Evolutionary conservation across 2,113 vertebrate genomes (phyloP).

Genomic region (Ammodytes dubius): DNA sequence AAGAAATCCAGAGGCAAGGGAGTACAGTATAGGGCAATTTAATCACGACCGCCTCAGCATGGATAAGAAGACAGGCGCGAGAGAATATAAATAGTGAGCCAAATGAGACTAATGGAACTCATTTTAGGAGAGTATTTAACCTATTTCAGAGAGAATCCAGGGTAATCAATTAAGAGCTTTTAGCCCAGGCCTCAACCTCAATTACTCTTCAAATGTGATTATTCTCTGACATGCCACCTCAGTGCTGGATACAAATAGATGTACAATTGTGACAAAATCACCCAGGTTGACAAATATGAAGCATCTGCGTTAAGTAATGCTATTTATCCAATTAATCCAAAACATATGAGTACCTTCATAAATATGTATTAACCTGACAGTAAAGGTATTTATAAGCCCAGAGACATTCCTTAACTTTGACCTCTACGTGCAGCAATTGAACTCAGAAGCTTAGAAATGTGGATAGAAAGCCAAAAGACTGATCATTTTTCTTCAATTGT

Average conservation of each 20-base stretch:
- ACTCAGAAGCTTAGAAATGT: neutral
- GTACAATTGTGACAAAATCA: neutral
- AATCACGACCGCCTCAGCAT: constrained; percentile 73
- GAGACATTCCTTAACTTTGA: too few species aligned
- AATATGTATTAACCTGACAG: neutral
- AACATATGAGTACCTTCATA: neutral
- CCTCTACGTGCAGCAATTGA: too few species aligned
- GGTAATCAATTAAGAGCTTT: constrained; percentile 80
- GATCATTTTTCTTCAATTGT: neutral
- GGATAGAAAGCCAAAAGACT: neutral
- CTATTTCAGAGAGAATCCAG: constrained; percentile 78
- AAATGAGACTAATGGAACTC: constrained; percentile 78
- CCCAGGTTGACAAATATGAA: neutral
- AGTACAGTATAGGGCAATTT: constrained; percentile 67
- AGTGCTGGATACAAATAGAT: constrained; percentile 62
- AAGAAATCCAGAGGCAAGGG: constrained; percentile 31
- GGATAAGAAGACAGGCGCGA: constrained; percentile 72
- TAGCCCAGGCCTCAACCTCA: constrained; percentile 66
- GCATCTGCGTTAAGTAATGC: neutral
- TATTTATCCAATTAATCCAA: neutral
- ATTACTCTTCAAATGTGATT: constrained; percentile 76
- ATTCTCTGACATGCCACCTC: constrained; percentile 72
- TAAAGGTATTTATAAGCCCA: neutral
- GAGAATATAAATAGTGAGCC: constrained; percentile 78
- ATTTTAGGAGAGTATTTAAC: constrained; percentile 82